Evolutionary conservation across 2,113 vertebrate species (phyloP), one percentile per base, ranked within the genome.

Genomic region (Boleophthalmus pectinirostris): DNA sequence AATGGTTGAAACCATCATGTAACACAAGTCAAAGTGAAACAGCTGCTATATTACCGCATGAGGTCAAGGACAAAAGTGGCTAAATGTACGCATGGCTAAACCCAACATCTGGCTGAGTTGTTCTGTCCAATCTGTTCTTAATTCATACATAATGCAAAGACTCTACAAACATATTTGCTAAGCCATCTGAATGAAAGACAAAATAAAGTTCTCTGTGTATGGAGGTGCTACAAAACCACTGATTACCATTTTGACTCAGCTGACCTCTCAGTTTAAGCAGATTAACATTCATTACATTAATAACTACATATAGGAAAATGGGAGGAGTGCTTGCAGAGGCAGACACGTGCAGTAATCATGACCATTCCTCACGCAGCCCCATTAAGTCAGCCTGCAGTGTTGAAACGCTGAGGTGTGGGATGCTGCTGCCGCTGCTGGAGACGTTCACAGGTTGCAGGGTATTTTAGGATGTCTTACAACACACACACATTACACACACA

Each of bases 331-430:
- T 25, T 66, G 64, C 73, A 83, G 78, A 73, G 60, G 69, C 74
- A 78, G 74, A 74, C 75, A 66, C 56, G 73, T 46, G 1, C 14
- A 46, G 68, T 21, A 73, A 72, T 82, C 64, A 56, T 77, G 82
- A 85, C 80, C 72, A 77, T 84, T 73, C 65, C 81, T 82, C 72
- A 81, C 64, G 77, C 79, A 90, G 76, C 89, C 80, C 78, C 85
- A 89, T 91, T 91, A 88, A 87, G 84, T 90, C 79, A 87, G 61
- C 73, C 70, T 70, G 69, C 67, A 25, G 73, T 56, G 20, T 68
- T 63, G 3, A 25, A 77, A 78, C 18, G 60, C 69, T 72, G 74
- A 72, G 66, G 56, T 29, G 68, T 61, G 68, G 46, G 57, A 65
- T 66, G 80, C 3, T 60, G 64, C 77, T 63, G 74, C 57, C 72